Base-by-base conservation (phyloP, 1,140 invertebrate genomes). In the Drosophila sturtevanti region DNA sequence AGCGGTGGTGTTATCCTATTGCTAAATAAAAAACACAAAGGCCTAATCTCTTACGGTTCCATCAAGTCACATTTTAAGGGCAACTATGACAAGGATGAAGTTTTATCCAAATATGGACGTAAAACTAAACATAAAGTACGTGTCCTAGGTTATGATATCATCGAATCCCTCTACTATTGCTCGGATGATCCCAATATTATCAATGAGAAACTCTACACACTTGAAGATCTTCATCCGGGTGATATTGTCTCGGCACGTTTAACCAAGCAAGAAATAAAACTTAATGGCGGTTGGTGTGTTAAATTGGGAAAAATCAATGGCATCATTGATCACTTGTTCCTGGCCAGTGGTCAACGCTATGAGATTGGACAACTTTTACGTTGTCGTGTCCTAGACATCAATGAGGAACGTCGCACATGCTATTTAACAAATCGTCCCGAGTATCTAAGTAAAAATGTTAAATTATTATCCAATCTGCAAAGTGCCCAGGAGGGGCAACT, bases 111-210 rank as follows among this genome's bases (percentile, higher is more conserved):
- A 48, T 95, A 94, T 87, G 75, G 85, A 0, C 82, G 90, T 9
- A 92, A 93, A 48, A 93, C 93, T 4, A 92, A 81, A 27, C 94
- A 95, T 66, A 92, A 87, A 44, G 94, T 95, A 74, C 92, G 95
- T 58, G 76, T 96, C 4, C 64, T 95, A 1, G 89, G 93, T 7
- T 95, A 94, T 81, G 92, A 93, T 79, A 84, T 90, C 2, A 92
- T 95, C 61, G 94, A 95, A 60, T 92, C 90, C 12, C 74, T 94
- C 12, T 95, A 94, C 71, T 92, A 95, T 37, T 94, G 94, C 68
- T 93, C 94, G 1, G 93, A 95, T 82, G 92, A 95, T 81, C 89
- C 92, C 60, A 82, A 92, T 10, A 27, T 94, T 1, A 64, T 95
- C 0, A 87, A 93, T 34, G 89, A 93, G 52, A 93, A 93, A 54